Evolutionary conservation across 2,888 invertebrate genomes (phyloP), one percentile per base, ranked within the genome.

Genomic region (Ceramica pisi): DNA sequence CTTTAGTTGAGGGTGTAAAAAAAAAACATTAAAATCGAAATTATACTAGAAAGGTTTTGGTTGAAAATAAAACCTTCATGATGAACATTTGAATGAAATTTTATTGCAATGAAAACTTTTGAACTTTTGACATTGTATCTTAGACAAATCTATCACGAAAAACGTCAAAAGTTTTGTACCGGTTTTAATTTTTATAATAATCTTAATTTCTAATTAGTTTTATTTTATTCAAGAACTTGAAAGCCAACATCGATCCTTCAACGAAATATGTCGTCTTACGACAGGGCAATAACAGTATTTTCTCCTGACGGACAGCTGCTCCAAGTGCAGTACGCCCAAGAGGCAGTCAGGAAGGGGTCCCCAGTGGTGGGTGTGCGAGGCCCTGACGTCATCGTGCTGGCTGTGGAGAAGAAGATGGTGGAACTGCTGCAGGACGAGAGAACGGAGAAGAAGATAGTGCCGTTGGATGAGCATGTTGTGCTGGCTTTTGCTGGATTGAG

Each of bases 241-340:
- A 23, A 31, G 16, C 19, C 41, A 10, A 48, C 0, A 7, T 23
- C 23, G 8, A 21, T 16, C 3, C 1, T 19, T 14, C 2, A 44
- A 35, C 6, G 0, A 21, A 7, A 50, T 21, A 92, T 94, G 97
- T 67, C 97, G 71, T 97, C 97, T 81, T 99, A 99, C 95, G 99
- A 99, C 95, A 97, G 99, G 92, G 99, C 99, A 79, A 99, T 99
- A 84, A 99, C 99, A 67, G 99, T 99, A 76, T 99, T 99, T 94
- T 99, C 99, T 0, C 99, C 99, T 0, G 99, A 99, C 93, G 99
- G 99, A 0, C 99, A 99, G 96, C 96, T 99, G 71, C 97, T 99
- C 78, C 99, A 99, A 96, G 99, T 90, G 0, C 99, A 99, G 96
- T 99, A 99, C 94, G 99, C 99, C 9, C 99, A 99, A 93, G 99